Evolutionary conservation across 2,888 invertebrate genomes (phyloP), one percentile per base, ranked within the genome.

Genomic region (Watsonalla cultraria): DNA sequence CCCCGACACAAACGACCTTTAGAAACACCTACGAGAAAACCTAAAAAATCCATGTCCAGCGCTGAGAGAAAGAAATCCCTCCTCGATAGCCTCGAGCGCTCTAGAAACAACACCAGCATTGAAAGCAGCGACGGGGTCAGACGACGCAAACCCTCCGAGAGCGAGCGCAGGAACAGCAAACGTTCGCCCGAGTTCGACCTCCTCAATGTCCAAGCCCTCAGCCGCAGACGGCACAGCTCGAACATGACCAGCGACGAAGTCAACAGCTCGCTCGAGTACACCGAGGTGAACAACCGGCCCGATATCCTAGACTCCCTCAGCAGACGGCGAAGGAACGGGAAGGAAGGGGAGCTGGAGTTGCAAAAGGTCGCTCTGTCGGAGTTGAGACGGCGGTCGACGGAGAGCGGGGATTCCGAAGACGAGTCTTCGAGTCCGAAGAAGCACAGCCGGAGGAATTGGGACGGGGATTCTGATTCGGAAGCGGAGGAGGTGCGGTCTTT

Each of bases 401-500:
- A 85, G 47, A 85, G 86, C 60, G 85, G 72, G 4, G 87, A 89
- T 45, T 86, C 89, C 0, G 90, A 86, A 54, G 84, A 75, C 54
- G 84, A 80, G 50, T 79, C 82, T 7, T 82, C 86, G 33, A 82
- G 86, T 50, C 85, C 87, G 7, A 84, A 84, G 68, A 84, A 86
- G 67, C 82, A 82, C 54, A 76, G 82, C 46, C 66, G 86, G 0
- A 67, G 83, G 55, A 78, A 77, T 55, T 82, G 83, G 77, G 80
- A 77, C 46, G 74, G 76, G 54, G 92, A 92, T 66, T 93, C 94
- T 51, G 95, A 94, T 70, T 94, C 94, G 54, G 94, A 94, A 70
- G 79, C 92, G 42, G 95, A 94, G 62, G 94, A 94, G 61, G 86
- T 94, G 45, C 91, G 93, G 51, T 91, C 93, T 66, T 82, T 95